Conservation (phyloP, 2,888 invertebrate genomes). For the Alloplasta piceator region DNA sequence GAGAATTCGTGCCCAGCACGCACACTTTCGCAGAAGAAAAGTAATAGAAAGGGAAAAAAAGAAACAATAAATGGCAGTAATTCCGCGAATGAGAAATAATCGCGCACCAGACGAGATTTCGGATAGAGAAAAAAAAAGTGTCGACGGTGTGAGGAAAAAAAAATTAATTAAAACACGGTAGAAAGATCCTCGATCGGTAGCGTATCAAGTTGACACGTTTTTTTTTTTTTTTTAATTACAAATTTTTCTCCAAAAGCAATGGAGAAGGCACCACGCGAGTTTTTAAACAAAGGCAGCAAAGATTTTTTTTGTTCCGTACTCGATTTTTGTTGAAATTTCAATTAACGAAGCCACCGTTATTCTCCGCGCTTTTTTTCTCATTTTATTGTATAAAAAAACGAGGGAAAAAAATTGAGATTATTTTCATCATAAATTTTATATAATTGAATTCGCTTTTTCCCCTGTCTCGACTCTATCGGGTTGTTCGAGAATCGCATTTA, state of each 20-base stretch:
- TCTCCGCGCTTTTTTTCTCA: constrained; percentile 55
- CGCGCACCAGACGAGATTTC: neutral
- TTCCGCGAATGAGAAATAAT: neutral
- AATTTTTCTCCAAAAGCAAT: no score
- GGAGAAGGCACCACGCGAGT: no score
- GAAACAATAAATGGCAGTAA: constrained; percentile 20
- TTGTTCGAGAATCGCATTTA: constrained; percentile 3
- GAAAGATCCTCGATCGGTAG: no score
- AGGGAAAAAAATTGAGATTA: constrained; percentile 35
- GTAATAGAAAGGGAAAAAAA: neutral
- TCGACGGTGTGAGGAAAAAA: no score
- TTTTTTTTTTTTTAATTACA: no score
- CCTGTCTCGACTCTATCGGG: neutral
- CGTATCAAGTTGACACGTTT: no score
- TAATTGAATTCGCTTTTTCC: constrained; percentile 41
- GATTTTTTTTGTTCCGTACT: neutral
- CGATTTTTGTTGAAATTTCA: neutral
- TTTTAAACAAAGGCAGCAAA: constrained; percentile 15
- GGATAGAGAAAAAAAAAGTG: constrained; percentile 9
- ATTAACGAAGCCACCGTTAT: constrained; percentile 46
- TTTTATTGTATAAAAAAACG: constrained; percentile 22
- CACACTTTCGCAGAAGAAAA: constrained; percentile 14
- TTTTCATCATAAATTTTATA: constrained; percentile 46
- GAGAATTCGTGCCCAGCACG: constrained; percentile 22
- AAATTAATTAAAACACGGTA: neutral